These are phyloP conservation scores for Mustelus asterias DNA, from an alignment of 2,113 vertebrate genomes.

Conservation along the genomic window DNA sequence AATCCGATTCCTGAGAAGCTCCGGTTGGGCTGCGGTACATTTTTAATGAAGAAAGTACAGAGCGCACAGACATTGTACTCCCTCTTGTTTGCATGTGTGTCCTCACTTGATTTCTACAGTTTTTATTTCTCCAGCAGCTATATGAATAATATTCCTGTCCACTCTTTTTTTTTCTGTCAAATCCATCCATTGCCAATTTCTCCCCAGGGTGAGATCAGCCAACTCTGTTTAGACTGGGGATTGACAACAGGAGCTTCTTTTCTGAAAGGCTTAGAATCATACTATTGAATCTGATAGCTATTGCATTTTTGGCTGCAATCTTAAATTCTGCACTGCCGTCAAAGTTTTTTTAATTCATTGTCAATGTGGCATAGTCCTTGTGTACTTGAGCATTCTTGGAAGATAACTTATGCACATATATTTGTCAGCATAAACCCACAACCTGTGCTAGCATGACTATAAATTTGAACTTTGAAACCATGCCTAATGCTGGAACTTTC, in stretches of 20 bases:
- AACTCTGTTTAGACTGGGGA: background rate
- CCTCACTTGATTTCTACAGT: background rate
- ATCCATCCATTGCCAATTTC: background rate
- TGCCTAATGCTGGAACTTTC: background rate
- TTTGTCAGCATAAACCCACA: background rate
- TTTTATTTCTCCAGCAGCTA: background rate
- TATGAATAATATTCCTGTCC: background rate
- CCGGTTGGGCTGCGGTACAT: background rate
- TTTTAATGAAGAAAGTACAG: constrained; percentile 22
- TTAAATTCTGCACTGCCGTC: background rate
- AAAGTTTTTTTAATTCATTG: background rate
- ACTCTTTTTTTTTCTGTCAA: background rate
- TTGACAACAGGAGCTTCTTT: background rate
- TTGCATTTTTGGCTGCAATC: background rate
- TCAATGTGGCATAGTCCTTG: background rate
- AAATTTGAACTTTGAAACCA: background rate
- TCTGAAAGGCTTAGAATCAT: background rate
- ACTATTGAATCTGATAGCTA: background rate
- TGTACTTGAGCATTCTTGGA: background rate
- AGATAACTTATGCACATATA: background rate
- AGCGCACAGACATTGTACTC: background rate
- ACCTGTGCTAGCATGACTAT: background rate
- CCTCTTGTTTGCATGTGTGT: background rate
- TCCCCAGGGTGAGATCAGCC: background rate
- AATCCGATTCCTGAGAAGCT: constrained; percentile 24